These are phyloP conservation scores for Oconnorella tubifera DNA, from an alignment of 2,888 invertebrate genomes.

Conservation along the genomic window DNA sequence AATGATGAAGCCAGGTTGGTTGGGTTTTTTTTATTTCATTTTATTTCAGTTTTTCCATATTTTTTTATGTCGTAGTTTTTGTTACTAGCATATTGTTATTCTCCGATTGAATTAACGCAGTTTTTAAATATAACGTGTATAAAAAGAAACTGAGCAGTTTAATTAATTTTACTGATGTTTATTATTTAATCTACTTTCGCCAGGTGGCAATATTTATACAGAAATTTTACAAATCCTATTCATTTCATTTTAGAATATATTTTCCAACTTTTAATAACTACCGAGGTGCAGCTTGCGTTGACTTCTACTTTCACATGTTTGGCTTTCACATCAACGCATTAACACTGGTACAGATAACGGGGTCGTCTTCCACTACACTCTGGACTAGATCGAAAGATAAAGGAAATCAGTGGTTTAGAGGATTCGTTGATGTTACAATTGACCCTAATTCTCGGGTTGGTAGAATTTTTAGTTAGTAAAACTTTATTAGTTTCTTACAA, in stretches of 20 bases:
- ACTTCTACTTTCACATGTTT: conserved; percentile 50
- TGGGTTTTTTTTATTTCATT: no score
- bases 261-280: conserved; percentile 6
- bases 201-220: no score
- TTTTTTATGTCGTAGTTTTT: background rate
- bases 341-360: conserved; percentile 35
- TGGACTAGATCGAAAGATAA: background rate
- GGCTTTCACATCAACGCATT: conserved; percentile 44
- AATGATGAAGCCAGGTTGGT: conserved; percentile 42
- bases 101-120: no score
- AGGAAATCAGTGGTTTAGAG: background rate
- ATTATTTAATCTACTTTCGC: no score
- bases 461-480: no score
- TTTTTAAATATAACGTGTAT: no score
- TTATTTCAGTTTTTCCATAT: no score
- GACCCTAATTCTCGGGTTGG: background rate
- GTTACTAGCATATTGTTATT: no score
- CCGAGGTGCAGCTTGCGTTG: conserved; percentile 38
- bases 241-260: conserved; percentile 17
- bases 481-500: no score
- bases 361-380: background rate
- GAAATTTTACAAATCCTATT: no score
- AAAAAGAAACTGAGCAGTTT: no score
- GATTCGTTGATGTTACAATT: background rate
- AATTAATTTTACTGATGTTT: no score